A percentile compares a stretch with the other conserved stretches of the same genome.
These are phyloP conservation scores for Gallirallus australis DNA, from an alignment of 2,797 vertebrate genomes.

Conservation along the genomic window DNA sequence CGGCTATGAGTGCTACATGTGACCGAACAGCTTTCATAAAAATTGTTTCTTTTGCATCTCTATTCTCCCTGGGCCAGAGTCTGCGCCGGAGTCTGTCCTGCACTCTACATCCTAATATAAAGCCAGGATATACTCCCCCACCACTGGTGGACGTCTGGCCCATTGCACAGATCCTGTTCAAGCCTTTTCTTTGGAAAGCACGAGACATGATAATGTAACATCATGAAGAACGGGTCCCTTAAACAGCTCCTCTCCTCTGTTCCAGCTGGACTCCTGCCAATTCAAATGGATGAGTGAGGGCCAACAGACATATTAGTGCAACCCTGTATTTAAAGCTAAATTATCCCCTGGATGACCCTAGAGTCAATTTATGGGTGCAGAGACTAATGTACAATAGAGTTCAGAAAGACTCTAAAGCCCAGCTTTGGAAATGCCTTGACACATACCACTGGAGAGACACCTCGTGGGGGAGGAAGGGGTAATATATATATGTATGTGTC, in stretches of 20 bases:
- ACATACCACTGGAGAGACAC: background rate
- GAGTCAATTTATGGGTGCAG: slow-evolving; percentile 56
- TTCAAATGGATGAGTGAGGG: slow-evolving; percentile 48
- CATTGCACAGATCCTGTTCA: background rate
- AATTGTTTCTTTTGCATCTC: background rate
- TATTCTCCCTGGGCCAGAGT: background rate
- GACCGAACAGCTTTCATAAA: slow-evolving; percentile 6
- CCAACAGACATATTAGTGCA: slow-evolving; percentile 59
- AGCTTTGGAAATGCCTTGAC: slow-evolving; percentile 5
- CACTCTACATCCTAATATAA: background rate
- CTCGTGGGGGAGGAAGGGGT: background rate
- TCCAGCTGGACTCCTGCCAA: slow-evolving; percentile 55
- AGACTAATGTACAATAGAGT: slow-evolving; percentile 15
- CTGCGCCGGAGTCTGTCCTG: background rate
- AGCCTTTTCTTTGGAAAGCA: background rate
- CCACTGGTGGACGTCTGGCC: background rate
- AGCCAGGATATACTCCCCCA: background rate
- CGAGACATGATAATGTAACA: background rate
- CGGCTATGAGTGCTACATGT: background rate
- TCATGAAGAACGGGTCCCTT: background rate
- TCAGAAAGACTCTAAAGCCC: slow-evolving; percentile 8
- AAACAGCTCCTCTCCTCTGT: slow-evolving; percentile 11
- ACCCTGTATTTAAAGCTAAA: slow-evolving; percentile 36
- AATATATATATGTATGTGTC: background rate
- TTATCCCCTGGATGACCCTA: slow-evolving; percentile 58